Base-by-base conservation (phyloP, 2,888 invertebrate species). In the Megalurothrips usitatus region DNA sequence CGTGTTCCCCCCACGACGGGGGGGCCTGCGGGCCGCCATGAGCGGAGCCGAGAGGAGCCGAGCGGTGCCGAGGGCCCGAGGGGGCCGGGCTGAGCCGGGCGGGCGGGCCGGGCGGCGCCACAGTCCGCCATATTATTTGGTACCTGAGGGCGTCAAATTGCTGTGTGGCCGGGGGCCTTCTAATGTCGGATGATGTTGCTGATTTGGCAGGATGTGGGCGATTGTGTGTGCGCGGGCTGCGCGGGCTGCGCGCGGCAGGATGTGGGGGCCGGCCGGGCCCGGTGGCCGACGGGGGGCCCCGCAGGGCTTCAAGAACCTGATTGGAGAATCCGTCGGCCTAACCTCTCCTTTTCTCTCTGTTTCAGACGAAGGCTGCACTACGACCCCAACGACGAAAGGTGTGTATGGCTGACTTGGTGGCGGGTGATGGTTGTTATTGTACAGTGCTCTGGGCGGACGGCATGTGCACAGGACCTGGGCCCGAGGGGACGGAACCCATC, bases 321-420 rank as follows among this genome's bases (percentile, higher is more conserved):
- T 43, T 58, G 1, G n/a, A 68, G 68, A n/a, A 23, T 26, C 68
- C 23, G n/a, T 68, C 26, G 26, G 12, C 6, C 68, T 75, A 75
- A 75, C 26, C 26, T 1, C 12, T 26, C 26, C 9, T 75, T 75
- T 26, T 26, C 23, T 68, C 11, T 75, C 68, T 75, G 19, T 75
- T 75, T 11, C 26, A 75, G 68, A 75, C 68, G 68, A 75, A 23
- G 68, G 68, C 68, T 75, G 9, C 68, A 75, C 26, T 75, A 75
- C 68, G 68, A 75, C 26, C 68, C 68, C 68, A 75, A 75, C 68
- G 68, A 75, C 68, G 68, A 75, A 26, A 75, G 68, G 68, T 75
- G 26, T 75, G 68, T 75, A 75, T 12, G 11, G 0, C 19, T n/a
- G 52, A 52, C 14, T 52, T 17, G 11, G 52, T 52, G 52, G 11